phyloP scores from a whole-genome alignment of 1,140 invertebrate genomes.

The Lerema accius region DNA sequence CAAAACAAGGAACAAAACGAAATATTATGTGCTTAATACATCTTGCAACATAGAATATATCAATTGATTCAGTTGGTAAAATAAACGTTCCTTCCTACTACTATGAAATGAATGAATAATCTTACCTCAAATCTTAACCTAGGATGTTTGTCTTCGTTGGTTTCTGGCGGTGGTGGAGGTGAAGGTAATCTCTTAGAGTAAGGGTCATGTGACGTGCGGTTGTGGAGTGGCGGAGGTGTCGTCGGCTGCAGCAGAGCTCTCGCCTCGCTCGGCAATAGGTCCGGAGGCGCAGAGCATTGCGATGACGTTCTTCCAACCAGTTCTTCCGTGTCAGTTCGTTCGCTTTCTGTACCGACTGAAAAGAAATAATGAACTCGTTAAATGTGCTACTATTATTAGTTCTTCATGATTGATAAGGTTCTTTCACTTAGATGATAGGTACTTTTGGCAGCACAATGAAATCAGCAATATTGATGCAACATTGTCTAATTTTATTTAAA shows the following conservation, averaged over 20 bases:
- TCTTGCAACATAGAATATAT: too few relatives aligned
- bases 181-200: slow-evolving; percentile 49
- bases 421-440: too few relatives aligned
- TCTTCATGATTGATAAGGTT: too few relatives aligned
- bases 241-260: slow-evolving; percentile 65
- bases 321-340: slow-evolving; percentile 84
- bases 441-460: too few relatives aligned
- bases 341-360: slow-evolving; percentile 82
- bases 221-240: slow-evolving; percentile 49
- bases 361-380: too few relatives aligned
- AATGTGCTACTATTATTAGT: too few relatives aligned
- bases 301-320: slow-evolving; percentile 80
- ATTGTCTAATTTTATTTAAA: too few relatives aligned
- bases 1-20: too few relatives aligned
- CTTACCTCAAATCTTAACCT: slow-evolving; percentile 73
- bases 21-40: too few relatives aligned
- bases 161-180: slow-evolving; percentile 41
- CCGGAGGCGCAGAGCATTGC: slow-evolving; percentile 78
- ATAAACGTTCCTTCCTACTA: too few relatives aligned
- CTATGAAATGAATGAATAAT: not conserved
- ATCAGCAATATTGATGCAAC: too few relatives aligned
- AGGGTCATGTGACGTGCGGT: slow-evolving; percentile 41
- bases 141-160: slow-evolving; percentile 60
- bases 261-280: slow-evolving; percentile 75
- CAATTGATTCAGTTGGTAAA: too few relatives aligned